Base-by-base conservation (phyloP, 2,888 invertebrate genomes). In the Protodeltote pygarga region DNA sequence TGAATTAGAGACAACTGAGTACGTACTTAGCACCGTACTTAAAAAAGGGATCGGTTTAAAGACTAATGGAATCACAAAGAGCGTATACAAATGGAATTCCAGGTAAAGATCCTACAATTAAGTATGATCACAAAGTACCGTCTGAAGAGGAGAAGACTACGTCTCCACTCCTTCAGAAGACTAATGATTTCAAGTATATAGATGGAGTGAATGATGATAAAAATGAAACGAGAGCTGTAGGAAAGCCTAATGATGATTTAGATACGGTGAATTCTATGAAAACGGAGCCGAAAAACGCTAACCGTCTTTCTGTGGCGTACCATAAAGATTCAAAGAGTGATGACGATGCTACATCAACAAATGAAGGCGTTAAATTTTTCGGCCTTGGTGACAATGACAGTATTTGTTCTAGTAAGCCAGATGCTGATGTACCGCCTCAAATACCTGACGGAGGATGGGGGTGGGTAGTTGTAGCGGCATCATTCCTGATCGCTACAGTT, bases 361-460 rank as follows among this genome's bases (percentile, higher is more conserved):
- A 86, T 54, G 89, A 90, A 67, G 89, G 89, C n/a, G 92, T 92
- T 21, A 93, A 92, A 71, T 92, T 92, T 58, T 85, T 93, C 52
- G 92, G 93, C 8, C 80, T 94, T 50, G 91, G 89, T 35, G 92
- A 92, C 57, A 81, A 82, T 32, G 91, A 93, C 67, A 92, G 92
- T 75, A 87, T 92, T 59, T 87, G 92, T 52, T 92, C 92, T 1
- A 83, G 85, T 67, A 76, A 78, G 58, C 68, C 83, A 33, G 57
- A 85, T 17, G 60, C 70, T 57, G 79, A 88, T 47, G 64, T 88
- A 84, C 88, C 87, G 25, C 94, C 94, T 0, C 94, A 93, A 57
- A 94, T 95, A 44, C 97, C 96, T 0, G 97, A 97, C 73, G 97
- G 97, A n/a, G 97, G 97, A 16, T 97, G 96, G 95, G 97, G 97